Percentiles rank a stretch among this genome's conserved stretches.
Evolutionary conservation across 2,888 invertebrate species (phyloP).

Genomic region (Portevinia maculata): DNA sequence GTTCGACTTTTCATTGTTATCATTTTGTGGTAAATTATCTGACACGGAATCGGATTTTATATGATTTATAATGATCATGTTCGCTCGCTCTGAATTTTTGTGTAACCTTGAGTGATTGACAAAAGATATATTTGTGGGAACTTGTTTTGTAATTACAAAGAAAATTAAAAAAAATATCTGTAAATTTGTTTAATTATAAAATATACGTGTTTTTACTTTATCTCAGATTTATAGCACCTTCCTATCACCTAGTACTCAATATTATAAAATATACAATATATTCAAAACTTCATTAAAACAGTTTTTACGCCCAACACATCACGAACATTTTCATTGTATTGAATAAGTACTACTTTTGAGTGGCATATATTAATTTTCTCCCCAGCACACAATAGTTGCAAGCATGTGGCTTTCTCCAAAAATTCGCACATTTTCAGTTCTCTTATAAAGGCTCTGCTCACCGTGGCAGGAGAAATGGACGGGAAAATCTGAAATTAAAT

Average conservation of each 20-base stretch:
- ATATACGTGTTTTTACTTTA: neutral
- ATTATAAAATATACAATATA: constrained; percentile 82
- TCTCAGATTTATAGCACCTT: constrained; percentile 63
- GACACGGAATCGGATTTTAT: too few relatives aligned
- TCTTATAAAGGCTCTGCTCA: constrained; percentile 83
- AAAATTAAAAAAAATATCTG: neutral
- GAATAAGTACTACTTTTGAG: constrained; percentile 91
- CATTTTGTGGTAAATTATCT: too few relatives aligned
- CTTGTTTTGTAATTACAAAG: neutral
- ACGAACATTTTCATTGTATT: constrained; percentile 92
- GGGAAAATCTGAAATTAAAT: constrained; percentile 80
- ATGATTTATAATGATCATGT: too few relatives aligned
- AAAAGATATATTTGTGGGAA: too few relatives aligned
- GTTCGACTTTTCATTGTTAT: too few relatives aligned
- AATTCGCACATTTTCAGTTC: constrained; percentile 92
- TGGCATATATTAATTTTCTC: constrained; percentile 91
- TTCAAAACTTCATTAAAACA: constrained; percentile 87
- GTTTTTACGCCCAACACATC: constrained; percentile 92
- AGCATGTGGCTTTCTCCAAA: constrained; percentile 90
- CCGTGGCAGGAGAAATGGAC: constrained; percentile 77
- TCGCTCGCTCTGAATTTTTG: too few relatives aligned
- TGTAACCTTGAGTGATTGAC: too few relatives aligned
- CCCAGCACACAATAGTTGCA: constrained; percentile 90
- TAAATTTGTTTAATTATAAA: neutral
- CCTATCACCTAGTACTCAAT: constrained; percentile 53